Evolutionary conservation across 2,113 vertebrate genomes (phyloP), one percentile per base, ranked within the genome.

Genomic region (Brachypodius melanocephalos): DNA sequence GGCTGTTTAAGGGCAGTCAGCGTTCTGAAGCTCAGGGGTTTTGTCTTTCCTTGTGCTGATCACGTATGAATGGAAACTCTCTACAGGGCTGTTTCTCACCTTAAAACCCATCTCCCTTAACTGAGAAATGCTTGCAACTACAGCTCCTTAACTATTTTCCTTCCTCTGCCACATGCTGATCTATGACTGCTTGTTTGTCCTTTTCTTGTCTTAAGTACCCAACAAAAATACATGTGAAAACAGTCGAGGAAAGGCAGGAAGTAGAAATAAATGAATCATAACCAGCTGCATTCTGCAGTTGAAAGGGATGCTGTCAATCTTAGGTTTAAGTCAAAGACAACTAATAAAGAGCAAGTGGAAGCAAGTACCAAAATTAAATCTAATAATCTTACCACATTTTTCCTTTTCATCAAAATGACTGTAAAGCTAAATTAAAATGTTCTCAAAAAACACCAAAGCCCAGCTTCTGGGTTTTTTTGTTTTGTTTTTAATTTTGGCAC

Each of bases 201-300:
- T 88, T 68, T 72, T 82, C 58, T 88, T 69, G 40, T 71, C 58
- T 77, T 86, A 85, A 89, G 71, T 48, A 88, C 36, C 42, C 55
- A 76, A 85, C 43, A 91, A 85, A 95, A 97, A 96, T 83, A 88
- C 46, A 88, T 43, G 51, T 77, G 59, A 67, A 48, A 91, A 71
- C 34, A 74, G 78, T 54, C 61, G 63, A 95, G 57, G 78, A 91
- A 83, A 91, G 67, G 88, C 88, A 96, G 48, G 52, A 93, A 95
- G 85, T 73, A 89, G 77, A 96, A 97, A 78, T 55, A 89, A 87
- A 89, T 91, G 42, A 94, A 91, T 95, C 88, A 91, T 34, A 90
- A 76, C 67, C 92, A 94, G 71, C 85, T 96, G 90, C 90, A 71
- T n/a, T 79, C 79, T 62, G 92, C 75, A 90, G 42, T 42, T 93